Percentiles rank a stretch among this genome's conserved stretches.
Conservation (phyloP, 2,113 vertebrate species). For the Australoheros scitulus region DNA sequence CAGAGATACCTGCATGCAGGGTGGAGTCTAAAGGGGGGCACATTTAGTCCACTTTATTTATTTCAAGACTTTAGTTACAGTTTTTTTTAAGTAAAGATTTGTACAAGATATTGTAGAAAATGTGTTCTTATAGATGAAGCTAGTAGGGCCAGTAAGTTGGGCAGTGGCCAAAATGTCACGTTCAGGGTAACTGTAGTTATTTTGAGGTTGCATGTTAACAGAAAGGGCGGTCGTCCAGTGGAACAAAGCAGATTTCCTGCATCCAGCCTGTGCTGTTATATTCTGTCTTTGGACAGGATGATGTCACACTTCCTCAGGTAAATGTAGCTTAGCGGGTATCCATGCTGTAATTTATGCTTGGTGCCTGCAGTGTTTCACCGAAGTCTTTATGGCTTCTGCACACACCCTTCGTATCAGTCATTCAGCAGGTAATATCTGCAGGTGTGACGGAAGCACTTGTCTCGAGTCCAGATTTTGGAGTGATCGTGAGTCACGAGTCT, state of each 20-base stretch:
- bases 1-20: too few species aligned
- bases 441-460: neutral
- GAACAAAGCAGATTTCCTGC: neutral
- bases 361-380: too few species aligned
- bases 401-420: neutral
- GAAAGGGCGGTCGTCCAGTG: neutral
- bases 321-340: neutral
- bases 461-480: neutral
- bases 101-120: too few species aligned
- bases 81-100: too few species aligned
- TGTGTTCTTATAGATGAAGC: too few species aligned
- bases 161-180: too few species aligned
- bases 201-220: neutral
- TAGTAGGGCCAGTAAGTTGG: too few species aligned
- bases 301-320: neutral
- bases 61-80: too few species aligned
- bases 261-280: neutral
- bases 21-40: too few species aligned
- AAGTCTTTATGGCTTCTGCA: too few species aligned
- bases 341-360: neutral
- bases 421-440: slow-evolving; percentile 10
- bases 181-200: too few species aligned
- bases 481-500: neutral
- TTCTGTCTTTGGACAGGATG: neutral
- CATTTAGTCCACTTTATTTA: too few species aligned